Percentiles rank a stretch among this genome's conserved stretches.
Conservation (phyloP, 1,140 invertebrate genomes). For the Drosophila ogumai region DNA sequence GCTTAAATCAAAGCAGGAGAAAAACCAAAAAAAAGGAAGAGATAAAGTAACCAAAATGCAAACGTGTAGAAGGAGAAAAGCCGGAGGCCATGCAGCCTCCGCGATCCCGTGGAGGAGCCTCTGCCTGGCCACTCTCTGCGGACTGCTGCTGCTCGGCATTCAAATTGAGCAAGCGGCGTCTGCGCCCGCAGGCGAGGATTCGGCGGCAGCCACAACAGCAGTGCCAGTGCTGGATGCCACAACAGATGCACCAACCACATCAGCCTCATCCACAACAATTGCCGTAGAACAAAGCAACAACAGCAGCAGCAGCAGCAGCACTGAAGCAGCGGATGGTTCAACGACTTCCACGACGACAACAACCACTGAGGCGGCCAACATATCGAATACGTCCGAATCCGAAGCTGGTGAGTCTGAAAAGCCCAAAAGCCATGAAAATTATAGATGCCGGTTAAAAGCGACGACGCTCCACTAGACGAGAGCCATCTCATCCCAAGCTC, state of each 20-base stretch:
- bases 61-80: constrained; percentile 71
- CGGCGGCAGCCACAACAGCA: constrained; percentile 40
- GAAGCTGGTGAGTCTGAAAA: constrained; percentile 75
- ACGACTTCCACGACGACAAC: constrained; percentile 63
- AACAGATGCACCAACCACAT: constrained; percentile 45
- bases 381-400: constrained; percentile 66
- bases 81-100: constrained; percentile 43
- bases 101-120: constrained; percentile 59
- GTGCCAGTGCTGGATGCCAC: constrained; percentile 65
- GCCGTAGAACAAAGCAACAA: constrained; percentile 67
- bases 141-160: constrained; percentile 77
- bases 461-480: constrained; percentile 39
- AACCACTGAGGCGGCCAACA: constrained; percentile 54
- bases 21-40: constrained; percentile 19
- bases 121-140: constrained; percentile 65
- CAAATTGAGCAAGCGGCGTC: constrained; percentile 76
- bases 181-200: constrained; percentile 78
- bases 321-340: constrained; percentile 66
- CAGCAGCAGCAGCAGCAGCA: constrained; percentile 21
- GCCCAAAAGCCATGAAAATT: constrained; percentile 66
- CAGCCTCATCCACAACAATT: constrained; percentile 63
- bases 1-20: constrained; percentile 27
- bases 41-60: constrained; percentile 61
- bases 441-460: constrained; percentile 56
- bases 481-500: constrained; percentile 42